Base-by-base conservation (phyloP, 2,113 vertebrate genomes). In the Elephas maximus region DNA sequence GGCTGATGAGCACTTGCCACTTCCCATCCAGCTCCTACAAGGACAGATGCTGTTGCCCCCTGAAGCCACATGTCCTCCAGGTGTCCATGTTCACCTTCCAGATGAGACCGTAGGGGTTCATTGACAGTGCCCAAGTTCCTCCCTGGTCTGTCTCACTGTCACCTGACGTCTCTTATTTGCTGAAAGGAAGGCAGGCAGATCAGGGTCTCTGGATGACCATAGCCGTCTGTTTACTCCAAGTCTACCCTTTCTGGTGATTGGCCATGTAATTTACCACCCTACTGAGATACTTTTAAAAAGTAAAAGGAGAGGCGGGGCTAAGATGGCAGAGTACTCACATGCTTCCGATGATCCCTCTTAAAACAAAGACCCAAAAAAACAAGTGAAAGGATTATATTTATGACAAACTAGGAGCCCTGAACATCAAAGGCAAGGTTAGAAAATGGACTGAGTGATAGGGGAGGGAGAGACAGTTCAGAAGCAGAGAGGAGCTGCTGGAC, bases 121-220 rank as follows among this genome's bases (percentile, higher is more conserved):
- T 90, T 5, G 1, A 63, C 53, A 98, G 21, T 2, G 0, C 69
- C 73, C 9, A 26, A 6, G 53, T 23, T 53, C 23, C 45, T 37
- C 20, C 2, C 48, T 93, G 3, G 8, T 20, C 44, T 81, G 93
- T 45, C 87, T 97, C 74, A 98, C 73, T 0, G 1, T 78, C 88
- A 97, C 95, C 24, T 79, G 45, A 97, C 3, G 0, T 94, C 11
- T 84, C 95, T 94, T 62, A 97, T 83, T 65, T 21, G 30, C 98
- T 98, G 77, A 18, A 96, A 96, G 74, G 76, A 69, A 97, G 21
- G 44, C 26, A 24, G 78, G 4, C 62, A 87, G 26, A 53, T 10
- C 24, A 87, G 33, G 21, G 21, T 30, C 11, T 15, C 41, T 74
- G 48, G 41, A 48, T 3, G 1, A 15, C n/a, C n/a, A 67, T 5